Conservation (phyloP, 2,888 invertebrate genomes). For the Tethea ocularis region DNA sequence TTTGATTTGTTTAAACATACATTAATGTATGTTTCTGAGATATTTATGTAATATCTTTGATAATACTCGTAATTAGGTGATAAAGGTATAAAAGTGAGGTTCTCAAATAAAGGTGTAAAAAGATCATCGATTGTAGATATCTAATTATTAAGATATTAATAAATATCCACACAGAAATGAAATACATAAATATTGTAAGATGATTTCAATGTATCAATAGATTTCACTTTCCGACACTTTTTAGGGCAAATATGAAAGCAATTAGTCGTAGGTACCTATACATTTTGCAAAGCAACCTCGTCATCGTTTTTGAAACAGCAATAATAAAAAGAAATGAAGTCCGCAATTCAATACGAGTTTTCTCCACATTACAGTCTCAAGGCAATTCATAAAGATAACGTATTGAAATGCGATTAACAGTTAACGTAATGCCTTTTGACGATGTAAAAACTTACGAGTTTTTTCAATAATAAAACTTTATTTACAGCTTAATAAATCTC, state of each 20-base stretch:
- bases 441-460: constrained; percentile 53
- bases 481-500: constrained; percentile 66
- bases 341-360: constrained; percentile 50
- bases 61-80: no score
- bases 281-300: constrained; percentile 34
- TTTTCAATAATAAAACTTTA: constrained; percentile 61
- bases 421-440: constrained; percentile 66
- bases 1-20: no score
- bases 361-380: constrained; percentile 56
- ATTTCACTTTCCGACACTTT: background rate
- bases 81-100: no score
- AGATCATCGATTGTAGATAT: no score
- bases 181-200: no score
- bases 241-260: constrained; percentile 8
- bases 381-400: constrained; percentile 65
- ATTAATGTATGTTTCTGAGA: no score
- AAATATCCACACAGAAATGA: no score
- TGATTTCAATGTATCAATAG: background rate
- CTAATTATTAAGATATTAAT: no score
- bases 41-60: no score
- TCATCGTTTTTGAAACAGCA: constrained; percentile 49
- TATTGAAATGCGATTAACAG: constrained; percentile 66
- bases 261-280: background rate
- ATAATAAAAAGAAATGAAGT: constrained; percentile 57
- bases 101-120: no score